Conservation (phyloP, 2,888 invertebrate species). For the Periphyllus acericola region DNA sequence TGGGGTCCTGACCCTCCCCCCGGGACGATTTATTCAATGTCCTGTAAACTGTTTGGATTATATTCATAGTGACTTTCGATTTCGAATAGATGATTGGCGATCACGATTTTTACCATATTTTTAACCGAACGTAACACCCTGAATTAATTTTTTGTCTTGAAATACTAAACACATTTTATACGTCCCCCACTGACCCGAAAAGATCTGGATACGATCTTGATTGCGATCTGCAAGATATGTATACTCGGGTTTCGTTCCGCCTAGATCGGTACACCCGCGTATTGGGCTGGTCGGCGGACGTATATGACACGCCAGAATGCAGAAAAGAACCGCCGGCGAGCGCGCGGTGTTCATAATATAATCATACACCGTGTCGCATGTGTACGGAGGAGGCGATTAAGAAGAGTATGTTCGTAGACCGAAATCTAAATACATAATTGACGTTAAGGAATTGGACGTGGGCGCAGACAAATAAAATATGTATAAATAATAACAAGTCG, state of each 20-base stretch:
- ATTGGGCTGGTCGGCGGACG: neutral
- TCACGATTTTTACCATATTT: too few species aligned
- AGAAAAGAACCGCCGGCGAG: neutral
- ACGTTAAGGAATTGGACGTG: neutral
- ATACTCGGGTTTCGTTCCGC: neutral
- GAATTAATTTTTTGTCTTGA: too few species aligned
- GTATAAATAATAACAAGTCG: neutral
- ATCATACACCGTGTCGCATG: neutral
- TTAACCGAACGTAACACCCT: too few species aligned
- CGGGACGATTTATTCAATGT: too few species aligned
- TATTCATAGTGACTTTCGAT: too few species aligned
- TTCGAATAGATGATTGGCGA: too few species aligned
- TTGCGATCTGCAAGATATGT: neutral
- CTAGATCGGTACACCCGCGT: neutral
- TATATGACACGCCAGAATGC: too few species aligned
- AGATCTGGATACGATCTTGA: too few species aligned
- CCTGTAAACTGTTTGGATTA: too few species aligned
- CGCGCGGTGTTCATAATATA: neutral
- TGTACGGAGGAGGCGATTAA: neutral
- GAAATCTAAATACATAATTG: constrained; percentile 33
- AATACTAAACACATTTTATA: too few species aligned
- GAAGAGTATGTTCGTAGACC: neutral
- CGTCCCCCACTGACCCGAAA: too few species aligned
- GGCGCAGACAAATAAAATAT: constrained; percentile 36
- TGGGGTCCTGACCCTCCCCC: too few species aligned